Evolutionary conservation across 2,888 invertebrate genomes (phyloP).

Genomic region (Ochropacha duplaris): DNA sequence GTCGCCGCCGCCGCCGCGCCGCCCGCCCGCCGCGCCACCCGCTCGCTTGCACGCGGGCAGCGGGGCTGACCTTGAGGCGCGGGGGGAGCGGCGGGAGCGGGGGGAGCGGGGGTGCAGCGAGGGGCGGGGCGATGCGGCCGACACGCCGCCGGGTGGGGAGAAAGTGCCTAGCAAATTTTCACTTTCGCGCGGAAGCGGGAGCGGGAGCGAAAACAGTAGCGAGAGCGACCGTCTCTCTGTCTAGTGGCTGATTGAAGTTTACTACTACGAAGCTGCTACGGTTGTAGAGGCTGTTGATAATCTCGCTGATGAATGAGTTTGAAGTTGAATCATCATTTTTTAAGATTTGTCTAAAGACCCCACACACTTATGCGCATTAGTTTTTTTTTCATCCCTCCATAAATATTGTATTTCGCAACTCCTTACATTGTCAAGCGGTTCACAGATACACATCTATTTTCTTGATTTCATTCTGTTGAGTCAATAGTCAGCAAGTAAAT

Average conservation of each 20-base stretch:
- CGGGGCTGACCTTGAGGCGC: slow-evolving; percentile 62
- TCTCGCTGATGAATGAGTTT: not conserved
- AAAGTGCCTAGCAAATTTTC: slow-evolving; percentile 80
- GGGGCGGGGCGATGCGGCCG: slow-evolving; percentile 60
- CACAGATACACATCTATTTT: no score
- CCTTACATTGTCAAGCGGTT: no score
- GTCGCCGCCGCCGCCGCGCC: slow-evolving; percentile 56
- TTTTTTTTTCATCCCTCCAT: no score
- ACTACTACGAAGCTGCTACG: not conserved
- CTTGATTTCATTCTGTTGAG: no score
- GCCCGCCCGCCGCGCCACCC: slow-evolving; percentile 54
- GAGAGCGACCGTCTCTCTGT: slow-evolving; percentile 8
- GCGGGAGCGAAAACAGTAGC: slow-evolving; percentile 48
- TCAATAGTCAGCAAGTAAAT: no score
- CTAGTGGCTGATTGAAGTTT: not conserved
- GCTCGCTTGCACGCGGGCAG: slow-evolving; percentile 61
- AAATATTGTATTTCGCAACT: no score
- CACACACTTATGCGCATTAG: no score
- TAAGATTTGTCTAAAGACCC: no score
- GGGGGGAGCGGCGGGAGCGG: slow-evolving; percentile 56
- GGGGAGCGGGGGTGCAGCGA: slow-evolving; percentile 61
- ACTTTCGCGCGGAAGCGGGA: slow-evolving; percentile 72
- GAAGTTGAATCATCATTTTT: no score
- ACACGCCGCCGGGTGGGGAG: slow-evolving; percentile 66
- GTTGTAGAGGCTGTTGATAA: not conserved